Conservation (phyloP, 1,140 invertebrate species). For the Cydia strobilella region DNA sequence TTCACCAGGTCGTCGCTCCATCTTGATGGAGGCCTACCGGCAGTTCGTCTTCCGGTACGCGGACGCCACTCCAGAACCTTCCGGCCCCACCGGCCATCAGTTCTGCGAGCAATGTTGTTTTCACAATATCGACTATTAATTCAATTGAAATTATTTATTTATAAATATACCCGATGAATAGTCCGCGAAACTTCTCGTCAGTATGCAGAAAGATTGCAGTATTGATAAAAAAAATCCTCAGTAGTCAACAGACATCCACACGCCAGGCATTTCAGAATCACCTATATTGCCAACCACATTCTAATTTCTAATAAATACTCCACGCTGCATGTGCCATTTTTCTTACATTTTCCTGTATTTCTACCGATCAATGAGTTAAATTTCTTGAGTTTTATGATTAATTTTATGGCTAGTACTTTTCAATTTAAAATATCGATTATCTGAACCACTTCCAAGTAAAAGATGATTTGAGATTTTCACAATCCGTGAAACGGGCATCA, state of each 20-base stretch:
- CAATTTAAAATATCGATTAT: conserved; percentile 6
- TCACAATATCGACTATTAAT: too few species aligned
- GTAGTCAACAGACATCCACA: background rate
- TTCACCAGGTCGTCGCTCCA: too few species aligned
- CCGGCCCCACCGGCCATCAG: too few species aligned
- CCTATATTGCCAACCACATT: background rate
- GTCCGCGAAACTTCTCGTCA: too few species aligned
- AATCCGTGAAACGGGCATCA: background rate
- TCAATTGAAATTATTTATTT: too few species aligned
- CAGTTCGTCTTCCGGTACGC: too few species aligned
- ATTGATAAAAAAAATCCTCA: too few species aligned
- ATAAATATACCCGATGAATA: too few species aligned
- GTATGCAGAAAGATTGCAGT: too few species aligned
- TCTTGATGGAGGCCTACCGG: too few species aligned
- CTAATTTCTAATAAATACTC: background rate
- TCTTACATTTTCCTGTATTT: background rate
- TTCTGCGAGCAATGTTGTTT: too few species aligned
- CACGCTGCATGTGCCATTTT: background rate
- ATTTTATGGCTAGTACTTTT: conserved; percentile 8
- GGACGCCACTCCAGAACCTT: too few species aligned
- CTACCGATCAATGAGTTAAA: background rate
- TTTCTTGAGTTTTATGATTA: background rate
- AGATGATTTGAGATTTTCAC: background rate
- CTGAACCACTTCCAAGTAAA: background rate
- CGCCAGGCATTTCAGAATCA: background rate